Evolutionary conservation across 2,888 invertebrate genomes (phyloP).

Genomic region (Diadegma fenestrale): DNA sequence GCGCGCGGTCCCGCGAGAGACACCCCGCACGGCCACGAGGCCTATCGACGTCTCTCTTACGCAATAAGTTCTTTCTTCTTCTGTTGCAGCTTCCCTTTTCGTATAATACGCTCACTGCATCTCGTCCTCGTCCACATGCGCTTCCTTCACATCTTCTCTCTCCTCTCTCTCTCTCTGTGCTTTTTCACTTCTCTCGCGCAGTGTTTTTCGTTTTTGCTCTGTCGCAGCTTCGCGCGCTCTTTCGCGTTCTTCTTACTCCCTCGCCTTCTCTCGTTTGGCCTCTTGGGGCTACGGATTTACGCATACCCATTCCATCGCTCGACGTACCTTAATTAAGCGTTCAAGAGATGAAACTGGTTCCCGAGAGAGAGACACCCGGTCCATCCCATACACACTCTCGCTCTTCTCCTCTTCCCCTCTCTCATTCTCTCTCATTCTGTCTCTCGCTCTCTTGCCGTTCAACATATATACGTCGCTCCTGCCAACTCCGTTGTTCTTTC

Average conservation of each 20-base stretch:
- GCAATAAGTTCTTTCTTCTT: slow-evolving; percentile 61
- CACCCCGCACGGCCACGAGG: slow-evolving; percentile 66
- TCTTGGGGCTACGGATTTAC: slow-evolving; percentile 76
- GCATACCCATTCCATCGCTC: slow-evolving; percentile 77
- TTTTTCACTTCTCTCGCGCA: slow-evolving; percentile 72
- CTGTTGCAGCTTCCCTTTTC: slow-evolving; percentile 60
- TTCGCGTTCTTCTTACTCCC: slow-evolving; percentile 47
- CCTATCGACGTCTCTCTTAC: slow-evolving; percentile 78
- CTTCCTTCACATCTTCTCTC: slow-evolving; percentile 32
- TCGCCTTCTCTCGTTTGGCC: slow-evolving; percentile 43
- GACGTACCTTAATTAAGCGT: slow-evolving; percentile 84
- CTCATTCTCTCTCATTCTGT: slow-evolving; percentile 2
- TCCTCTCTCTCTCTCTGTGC: background rate
- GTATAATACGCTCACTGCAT: slow-evolving; percentile 58
- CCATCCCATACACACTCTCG: slow-evolving; percentile 33
- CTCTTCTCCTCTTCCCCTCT: slow-evolving; percentile 21
- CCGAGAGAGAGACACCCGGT: slow-evolving; percentile 56
- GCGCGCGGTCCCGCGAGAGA: slow-evolving; percentile 59
- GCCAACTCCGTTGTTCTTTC: slow-evolving; percentile 66
- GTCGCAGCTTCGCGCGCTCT: slow-evolving; percentile 30
- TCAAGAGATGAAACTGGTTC: slow-evolving; percentile 84
- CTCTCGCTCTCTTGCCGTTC: background rate
- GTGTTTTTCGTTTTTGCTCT: slow-evolving; percentile 42
- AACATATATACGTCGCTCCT: slow-evolving; percentile 40
- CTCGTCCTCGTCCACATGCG: slow-evolving; percentile 46